Evolutionary conservation across 2,888 invertebrate species (phyloP).

Genomic region (Lomographa bimaculata): DNA sequence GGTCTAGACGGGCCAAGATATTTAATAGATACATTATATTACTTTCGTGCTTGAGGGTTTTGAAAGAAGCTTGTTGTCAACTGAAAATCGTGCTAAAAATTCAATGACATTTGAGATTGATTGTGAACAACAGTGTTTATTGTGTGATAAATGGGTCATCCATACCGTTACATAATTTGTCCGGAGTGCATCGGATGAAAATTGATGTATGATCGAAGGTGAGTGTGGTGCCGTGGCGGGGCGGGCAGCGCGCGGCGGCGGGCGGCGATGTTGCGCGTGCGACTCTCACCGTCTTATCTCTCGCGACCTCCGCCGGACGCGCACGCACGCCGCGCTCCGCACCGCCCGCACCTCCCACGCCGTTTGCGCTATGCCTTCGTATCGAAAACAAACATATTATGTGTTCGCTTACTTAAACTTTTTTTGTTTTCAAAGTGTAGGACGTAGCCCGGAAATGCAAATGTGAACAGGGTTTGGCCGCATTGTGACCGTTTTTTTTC

Average conservation of each 20-base stretch:
- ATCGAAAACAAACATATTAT: slow-evolving; percentile 61
- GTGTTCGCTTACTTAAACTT: slow-evolving; percentile 59
- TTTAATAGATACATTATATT: slow-evolving; percentile 16
- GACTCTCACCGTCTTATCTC: slow-evolving; percentile 83
- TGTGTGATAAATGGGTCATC: slow-evolving; percentile 59
- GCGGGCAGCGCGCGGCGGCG: slow-evolving; percentile 55
- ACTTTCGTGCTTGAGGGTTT: slow-evolving; percentile 21
- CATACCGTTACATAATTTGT: slow-evolving; percentile 75
- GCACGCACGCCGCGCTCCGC: slow-evolving; percentile 70
- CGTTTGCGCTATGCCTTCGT: slow-evolving; percentile 71
- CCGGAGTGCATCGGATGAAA: slow-evolving; percentile 71
- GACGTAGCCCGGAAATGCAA: slow-evolving; percentile 63
- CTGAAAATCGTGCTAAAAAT: not conserved
- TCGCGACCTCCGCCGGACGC: slow-evolving; percentile 82
- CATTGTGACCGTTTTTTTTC: slow-evolving; percentile 39
- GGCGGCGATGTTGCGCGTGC: slow-evolving; percentile 61
- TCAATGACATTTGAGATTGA: slow-evolving; percentile 10
- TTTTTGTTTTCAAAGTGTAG: slow-evolving; percentile 63
- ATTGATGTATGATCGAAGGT: slow-evolving; percentile 70
- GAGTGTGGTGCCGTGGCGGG: slow-evolving; percentile 53
- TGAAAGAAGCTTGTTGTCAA: not conserved
- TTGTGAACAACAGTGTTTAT: slow-evolving; percentile 26
- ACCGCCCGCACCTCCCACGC: slow-evolving; percentile 52
- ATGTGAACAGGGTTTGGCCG: slow-evolving; percentile 49
- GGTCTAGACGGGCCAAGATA: slow-evolving; percentile 46